Evolutionary conservation across 1,140 invertebrate species (phyloP), one percentile per base, ranked within the genome.

Genomic region (Cydia splendana): DNA sequence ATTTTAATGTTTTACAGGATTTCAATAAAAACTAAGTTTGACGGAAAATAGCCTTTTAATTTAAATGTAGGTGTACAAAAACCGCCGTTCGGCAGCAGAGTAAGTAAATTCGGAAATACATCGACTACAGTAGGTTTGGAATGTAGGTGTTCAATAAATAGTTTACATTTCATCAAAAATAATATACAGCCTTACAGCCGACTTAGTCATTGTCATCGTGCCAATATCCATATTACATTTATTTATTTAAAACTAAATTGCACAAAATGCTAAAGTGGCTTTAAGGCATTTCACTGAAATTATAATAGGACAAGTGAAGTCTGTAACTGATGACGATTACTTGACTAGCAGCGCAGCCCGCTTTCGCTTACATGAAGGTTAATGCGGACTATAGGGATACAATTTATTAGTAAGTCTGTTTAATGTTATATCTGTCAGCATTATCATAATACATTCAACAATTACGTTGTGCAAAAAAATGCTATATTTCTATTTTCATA

Each of bases 11-110:
- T 91, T 89, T 85, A 24, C 84, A 85, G 81, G 80, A 86, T 86
- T 83, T 80, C 73, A 88, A 89, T 87, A 87, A 91, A 90, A 87
- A 82, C 20, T 85, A 80, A 80, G 81, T 87, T 76, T 79, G 86
- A 89, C 82, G 79, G 81, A 90, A 88, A 90, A 90, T 85, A 88
- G 81, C 82, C 77, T 88, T 91, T 90, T 89, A 87, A 84, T 85
- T 79, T 76, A 85, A 24, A 24, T 24, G 24, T 88, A 87, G 84
- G 78, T 90, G 80, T 89, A 90, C 87, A 91, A 89, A 89, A 88
- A 75, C 78, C 76, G 77, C 75, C 9, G 73, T 78, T 77, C 77
- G 57, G 78, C 77, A 79, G 65, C 30, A 5, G 34, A 71, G 38
- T 71, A 69, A 57, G 53, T 57, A 24, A 62, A 71, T 71, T 71